Percentiles rank a stretch among this genome's conserved stretches.
These are phyloP conservation scores for Rutpela maculata DNA, from an alignment of 2,888 invertebrate species.

Conservation along the genomic window DNA sequence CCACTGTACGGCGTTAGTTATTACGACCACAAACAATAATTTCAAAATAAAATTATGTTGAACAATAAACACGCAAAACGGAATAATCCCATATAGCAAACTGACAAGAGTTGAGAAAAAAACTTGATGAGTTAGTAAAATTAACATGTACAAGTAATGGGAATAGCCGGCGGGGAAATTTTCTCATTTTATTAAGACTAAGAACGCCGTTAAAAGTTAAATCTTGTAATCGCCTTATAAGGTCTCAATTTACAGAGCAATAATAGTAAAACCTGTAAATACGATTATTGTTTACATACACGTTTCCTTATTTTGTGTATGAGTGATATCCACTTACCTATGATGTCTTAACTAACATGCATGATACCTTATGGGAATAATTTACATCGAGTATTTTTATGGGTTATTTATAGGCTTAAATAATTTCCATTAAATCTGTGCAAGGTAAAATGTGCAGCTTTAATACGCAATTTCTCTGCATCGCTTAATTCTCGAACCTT, in stretches of 20 bases:
- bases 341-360: constrained; percentile 34
- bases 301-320: constrained; percentile 35
- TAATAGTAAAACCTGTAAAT: constrained; percentile 51
- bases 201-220: constrained; percentile 50
- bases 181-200: constrained; percentile 34
- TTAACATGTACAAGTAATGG: constrained; percentile 40
- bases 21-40: constrained; percentile 22
- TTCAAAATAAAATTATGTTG: constrained; percentile 30
- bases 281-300: constrained; percentile 51
- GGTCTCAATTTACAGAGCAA: constrained; percentile 54
- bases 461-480: background rate
- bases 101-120: constrained; percentile 29
- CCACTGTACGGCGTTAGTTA: constrained; percentile 15
- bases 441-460: background rate
- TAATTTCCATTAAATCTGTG: background rate
- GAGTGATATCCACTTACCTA: constrained; percentile 23
- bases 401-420: background rate
- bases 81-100: constrained; percentile 27
- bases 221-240: constrained; percentile 55
- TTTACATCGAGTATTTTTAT: constrained; percentile 1
- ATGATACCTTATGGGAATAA: constrained; percentile 18
- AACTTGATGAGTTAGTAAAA: constrained; percentile 42
- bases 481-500: background rate
- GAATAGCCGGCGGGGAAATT: constrained; percentile 22
- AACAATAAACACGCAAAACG: constrained; percentile 36